Evolutionary conservation across 1,140 invertebrate species (phyloP), one percentile per base, ranked within the genome.

Genomic region (Harpegnathos saltator): DNA sequence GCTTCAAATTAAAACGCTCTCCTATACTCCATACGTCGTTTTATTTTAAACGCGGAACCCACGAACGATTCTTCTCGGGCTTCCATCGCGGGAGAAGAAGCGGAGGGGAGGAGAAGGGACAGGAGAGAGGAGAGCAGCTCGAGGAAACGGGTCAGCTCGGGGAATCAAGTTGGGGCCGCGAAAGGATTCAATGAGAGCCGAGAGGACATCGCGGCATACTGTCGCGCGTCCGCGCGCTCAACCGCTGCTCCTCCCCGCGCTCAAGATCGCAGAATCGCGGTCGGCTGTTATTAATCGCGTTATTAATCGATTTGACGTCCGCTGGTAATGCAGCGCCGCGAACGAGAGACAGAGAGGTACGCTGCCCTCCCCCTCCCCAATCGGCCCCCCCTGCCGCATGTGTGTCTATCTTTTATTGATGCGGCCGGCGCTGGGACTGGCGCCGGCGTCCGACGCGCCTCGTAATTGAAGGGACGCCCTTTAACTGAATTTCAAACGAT

Each of bases 401-500:
- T 33, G 38, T 80, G 75, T 80, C 75, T 71, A 80, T 80, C 75
- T 80, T 80, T 80, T 80, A 80, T 80, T 80, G 75, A 80, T 80
- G 75, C 54, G 65, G 52, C 52, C 75, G 52, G 33, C 65, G 52
- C 52, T 71, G 75, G 75, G n/a, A n/a, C 65, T 71, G 75, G 75
- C 65, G 75, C 75, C 75, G 65, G 65, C 65, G 75, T 80, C 65
- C 65, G 75, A 58, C 75, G 75, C 75, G 75, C 75, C 74, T 65
- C 54, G 75, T 80, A 80, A 80, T 77, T 80, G 75, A 71, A 71
- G 75, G 65, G 75, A 80, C 65, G 75, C 52, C 75, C 75, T 80
- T 80, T 80, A 80, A 71, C 65, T 71, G 75, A 69, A 80, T 80
- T 80, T 80, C 65, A 80, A 80, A 80, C 75, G 75, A 80, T 80